Conservation (phyloP, 2,113 vertebrate species). For the Takifugu flavidus region DNA sequence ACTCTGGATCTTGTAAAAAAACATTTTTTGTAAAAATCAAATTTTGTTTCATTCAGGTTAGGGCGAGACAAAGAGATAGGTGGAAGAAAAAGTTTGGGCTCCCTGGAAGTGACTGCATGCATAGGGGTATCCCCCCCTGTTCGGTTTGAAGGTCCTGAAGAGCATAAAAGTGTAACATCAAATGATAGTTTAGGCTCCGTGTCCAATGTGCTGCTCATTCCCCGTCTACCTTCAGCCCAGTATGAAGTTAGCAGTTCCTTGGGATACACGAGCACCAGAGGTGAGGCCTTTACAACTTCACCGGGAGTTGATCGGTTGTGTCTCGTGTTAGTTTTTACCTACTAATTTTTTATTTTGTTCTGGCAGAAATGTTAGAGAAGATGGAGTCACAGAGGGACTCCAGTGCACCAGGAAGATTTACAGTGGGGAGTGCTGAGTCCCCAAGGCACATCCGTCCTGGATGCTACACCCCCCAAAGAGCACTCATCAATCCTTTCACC, state of each 20-base stretch:
- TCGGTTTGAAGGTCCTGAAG: slow-evolving; percentile 76
- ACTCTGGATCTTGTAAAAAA: not conserved
- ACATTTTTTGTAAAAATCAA: not conserved
- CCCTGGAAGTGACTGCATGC: slow-evolving; percentile 73
- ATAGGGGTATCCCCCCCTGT: slow-evolving; percentile 75
- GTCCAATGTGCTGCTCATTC: slow-evolving; percentile 92
- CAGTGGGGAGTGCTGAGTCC: slow-evolving; percentile 94
- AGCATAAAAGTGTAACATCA: slow-evolving; percentile 91
- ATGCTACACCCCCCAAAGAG: slow-evolving; percentile 86
- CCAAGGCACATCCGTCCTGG: slow-evolving; percentile 88
- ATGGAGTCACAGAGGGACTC: slow-evolving; percentile 91
- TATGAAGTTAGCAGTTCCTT: slow-evolving; percentile 98
- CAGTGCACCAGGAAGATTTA: slow-evolving; percentile 92
- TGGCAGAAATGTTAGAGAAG: slow-evolving; percentile 83
- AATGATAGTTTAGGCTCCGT: slow-evolving; percentile 91
- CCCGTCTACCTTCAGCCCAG: slow-evolving; percentile 81
- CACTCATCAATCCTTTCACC: slow-evolving; percentile 95
- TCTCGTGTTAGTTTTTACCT: not conserved
- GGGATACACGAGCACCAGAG: slow-evolving; percentile 93
- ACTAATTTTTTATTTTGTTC: not conserved
- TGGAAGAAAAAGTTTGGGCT: slow-evolving; percentile 87
- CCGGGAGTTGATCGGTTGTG: not conserved
- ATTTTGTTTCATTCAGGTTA: slow-evolving; percentile 61
- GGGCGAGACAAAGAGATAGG: slow-evolving; percentile 80
- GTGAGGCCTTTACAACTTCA: slow-evolving; percentile 64